Evolutionary conservation across 2,888 invertebrate genomes (phyloP).

Genomic region (Dermolepida albohirtum): DNA sequence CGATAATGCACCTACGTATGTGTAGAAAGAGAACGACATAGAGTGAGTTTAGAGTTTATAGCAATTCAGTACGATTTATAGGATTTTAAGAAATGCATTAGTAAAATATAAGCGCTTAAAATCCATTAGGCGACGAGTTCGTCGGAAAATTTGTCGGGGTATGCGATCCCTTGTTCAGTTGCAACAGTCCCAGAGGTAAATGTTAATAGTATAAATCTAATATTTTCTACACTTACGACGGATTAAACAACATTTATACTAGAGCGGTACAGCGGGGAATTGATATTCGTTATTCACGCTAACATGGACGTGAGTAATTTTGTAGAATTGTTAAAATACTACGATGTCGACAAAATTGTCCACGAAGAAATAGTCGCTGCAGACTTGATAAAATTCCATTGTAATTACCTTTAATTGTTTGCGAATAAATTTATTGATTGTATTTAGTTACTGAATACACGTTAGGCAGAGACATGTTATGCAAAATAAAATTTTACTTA

Average conservation of each 20-base stretch:
- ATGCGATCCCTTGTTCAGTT: constrained; percentile 45
- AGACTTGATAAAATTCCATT: no score
- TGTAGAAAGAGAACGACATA: constrained; percentile 30
- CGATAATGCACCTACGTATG: constrained; percentile 51
- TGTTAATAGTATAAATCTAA: constrained; percentile 54
- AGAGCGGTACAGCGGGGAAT: constrained; percentile 30
- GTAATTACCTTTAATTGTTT: no score
- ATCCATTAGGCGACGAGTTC: constrained; percentile 57
- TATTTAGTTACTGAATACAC: no score
- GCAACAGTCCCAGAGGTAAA: constrained; percentile 50
- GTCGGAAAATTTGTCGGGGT: constrained; percentile 46
- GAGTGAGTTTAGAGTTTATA: constrained; percentile 49
- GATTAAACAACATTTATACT: constrained; percentile 51
- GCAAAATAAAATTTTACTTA: no score
- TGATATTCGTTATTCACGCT: not conserved
- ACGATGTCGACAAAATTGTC: not conserved
- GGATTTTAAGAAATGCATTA: constrained; percentile 59
- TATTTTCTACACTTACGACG: constrained; percentile 51
- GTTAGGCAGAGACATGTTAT: no score
- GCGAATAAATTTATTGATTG: no score
- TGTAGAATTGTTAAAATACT: constrained; percentile 8
- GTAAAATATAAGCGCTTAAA: constrained; percentile 59
- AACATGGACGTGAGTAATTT: constrained; percentile 1
- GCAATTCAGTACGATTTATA: constrained; percentile 55
- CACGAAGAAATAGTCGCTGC: no score